Evolutionary conservation across 2,113 vertebrate species (phyloP).

Genomic region (Catharus bicknelli): DNA sequence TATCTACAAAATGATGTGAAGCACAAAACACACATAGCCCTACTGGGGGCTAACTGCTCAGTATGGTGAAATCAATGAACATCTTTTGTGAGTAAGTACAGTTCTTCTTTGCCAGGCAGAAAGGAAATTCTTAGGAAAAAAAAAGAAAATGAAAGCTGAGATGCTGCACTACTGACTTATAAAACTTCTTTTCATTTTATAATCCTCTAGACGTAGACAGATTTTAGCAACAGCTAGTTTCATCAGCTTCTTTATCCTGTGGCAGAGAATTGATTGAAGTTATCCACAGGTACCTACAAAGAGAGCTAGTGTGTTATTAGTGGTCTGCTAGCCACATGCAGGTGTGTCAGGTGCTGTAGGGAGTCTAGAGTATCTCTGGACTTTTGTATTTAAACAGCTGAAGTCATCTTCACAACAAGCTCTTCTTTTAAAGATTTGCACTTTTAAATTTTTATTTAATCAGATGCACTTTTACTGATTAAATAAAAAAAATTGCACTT

Average conservation of each 20-base stretch:
- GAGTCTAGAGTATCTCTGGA: background rate
- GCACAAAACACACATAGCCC: background rate
- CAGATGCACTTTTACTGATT: background rate
- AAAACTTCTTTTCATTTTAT: background rate
- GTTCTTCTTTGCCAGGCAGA: background rate
- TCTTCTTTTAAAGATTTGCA: background rate
- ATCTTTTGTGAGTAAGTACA: background rate
- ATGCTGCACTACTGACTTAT: background rate
- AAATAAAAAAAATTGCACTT: background rate
- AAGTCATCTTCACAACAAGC: background rate
- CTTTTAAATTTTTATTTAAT: background rate
- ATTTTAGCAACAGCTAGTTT: background rate
- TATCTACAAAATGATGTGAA: background rate
- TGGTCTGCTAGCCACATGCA: background rate
- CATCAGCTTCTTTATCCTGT: background rate
- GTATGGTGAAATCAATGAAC: background rate
- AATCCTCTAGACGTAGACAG: background rate
- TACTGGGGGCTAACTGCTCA: background rate
- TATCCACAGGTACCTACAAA: background rate
- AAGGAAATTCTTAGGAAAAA: background rate
- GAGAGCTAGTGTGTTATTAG: background rate
- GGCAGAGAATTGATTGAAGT: background rate
- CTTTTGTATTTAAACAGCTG: background rate
- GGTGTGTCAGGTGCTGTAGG: background rate
- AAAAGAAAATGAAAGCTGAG: background rate